A percentile compares a stretch with the other conserved stretches of the same genome.
These are phyloP conservation scores for Nesospiza acunhae DNA, from an alignment of 2,113 vertebrate species.

Conservation along the genomic window DNA sequence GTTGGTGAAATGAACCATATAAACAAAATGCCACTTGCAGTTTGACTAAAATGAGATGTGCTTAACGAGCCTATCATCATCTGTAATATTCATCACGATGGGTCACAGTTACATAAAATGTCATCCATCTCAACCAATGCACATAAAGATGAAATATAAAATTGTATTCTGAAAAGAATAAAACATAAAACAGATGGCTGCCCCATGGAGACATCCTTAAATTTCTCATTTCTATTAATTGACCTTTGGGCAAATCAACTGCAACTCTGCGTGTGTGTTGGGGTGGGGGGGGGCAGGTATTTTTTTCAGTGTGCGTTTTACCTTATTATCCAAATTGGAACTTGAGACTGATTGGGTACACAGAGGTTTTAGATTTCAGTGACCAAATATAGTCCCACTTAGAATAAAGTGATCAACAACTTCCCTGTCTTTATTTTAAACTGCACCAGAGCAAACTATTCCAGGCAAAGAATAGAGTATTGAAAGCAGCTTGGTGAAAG, in stretches of 20 bases:
- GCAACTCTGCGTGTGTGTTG: not conserved
- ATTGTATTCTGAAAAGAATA: not conserved
- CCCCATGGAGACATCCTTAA: constrained; percentile 31
- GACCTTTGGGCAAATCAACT: not conserved
- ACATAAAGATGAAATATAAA: constrained; percentile 51
- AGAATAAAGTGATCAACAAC: not conserved
- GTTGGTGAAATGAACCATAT: constrained; percentile 84
- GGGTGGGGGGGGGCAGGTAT: not conserved
- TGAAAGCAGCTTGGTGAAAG: not conserved
- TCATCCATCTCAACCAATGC: constrained; percentile 43
- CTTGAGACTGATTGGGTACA: rapidly evolving
- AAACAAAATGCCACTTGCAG: constrained; percentile 81
- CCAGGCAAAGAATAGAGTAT: not conserved
- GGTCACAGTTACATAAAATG: constrained; percentile 67
- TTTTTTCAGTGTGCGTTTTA: not conserved
- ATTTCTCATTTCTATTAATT: not conserved
- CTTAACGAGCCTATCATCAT: constrained; percentile 79
- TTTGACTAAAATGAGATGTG: constrained; percentile 81
- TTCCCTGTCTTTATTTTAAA: not conserved
- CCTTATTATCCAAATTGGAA: not conserved
- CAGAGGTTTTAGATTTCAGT: not conserved
- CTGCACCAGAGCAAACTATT: not conserved
- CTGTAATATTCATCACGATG: constrained; percentile 66
- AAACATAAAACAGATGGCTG: constrained; percentile 59
- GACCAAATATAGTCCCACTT: not conserved